Base-by-base conservation (phyloP, 2,888 invertebrate species). In the Tetrapedia diversipes region DNA sequence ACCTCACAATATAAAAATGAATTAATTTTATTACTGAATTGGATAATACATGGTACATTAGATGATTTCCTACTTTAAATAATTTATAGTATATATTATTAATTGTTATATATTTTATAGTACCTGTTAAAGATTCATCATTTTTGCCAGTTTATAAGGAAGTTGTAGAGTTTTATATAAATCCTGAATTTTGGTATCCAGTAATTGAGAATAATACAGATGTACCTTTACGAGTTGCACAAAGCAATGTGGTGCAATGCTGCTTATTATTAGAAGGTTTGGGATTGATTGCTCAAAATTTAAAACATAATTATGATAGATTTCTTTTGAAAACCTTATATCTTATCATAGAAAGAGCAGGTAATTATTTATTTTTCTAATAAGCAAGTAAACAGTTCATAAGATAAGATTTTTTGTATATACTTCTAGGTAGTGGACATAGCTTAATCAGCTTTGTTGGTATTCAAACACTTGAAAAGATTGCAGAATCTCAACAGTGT, bases 211-310 rank as follows among this genome's bases (percentile, higher is more conserved):
- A 86, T 16, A 81, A 80, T 14, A 79, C 89, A 22, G 81, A 89
- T 41, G 70, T 85, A 22, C 70, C 86, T 29, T 72, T 91, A 34
- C 79, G 83, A 32, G 85, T 90, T n/a, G 94, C 94, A 1, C 94
- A 95, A 86, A 93, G 92, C 61, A 95, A 96, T 92, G 93, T 96
- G 68, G 88, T 95, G 41, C 94, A 95, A 83, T 92, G 94, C 51
- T 96, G 96, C 86, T 89, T 96, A 7, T 92, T 96, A 76, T 92
- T 95, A 0, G 96, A 96, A 89, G 95, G 96, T 1, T 90, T 96
- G 22, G 96, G 95, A 0, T 91, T 93, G 84, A 93, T 95, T 77
- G 95, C 96, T 0, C 72, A 85, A 6, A 91, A 92, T 16, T 91
- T 96, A 29, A 90, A 92, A 63, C 85, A 90, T 0, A 86, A 92